phyloP scores from a whole-genome alignment of 2,113 vertebrate species.

The Amphiprion ocellaris region DNA sequence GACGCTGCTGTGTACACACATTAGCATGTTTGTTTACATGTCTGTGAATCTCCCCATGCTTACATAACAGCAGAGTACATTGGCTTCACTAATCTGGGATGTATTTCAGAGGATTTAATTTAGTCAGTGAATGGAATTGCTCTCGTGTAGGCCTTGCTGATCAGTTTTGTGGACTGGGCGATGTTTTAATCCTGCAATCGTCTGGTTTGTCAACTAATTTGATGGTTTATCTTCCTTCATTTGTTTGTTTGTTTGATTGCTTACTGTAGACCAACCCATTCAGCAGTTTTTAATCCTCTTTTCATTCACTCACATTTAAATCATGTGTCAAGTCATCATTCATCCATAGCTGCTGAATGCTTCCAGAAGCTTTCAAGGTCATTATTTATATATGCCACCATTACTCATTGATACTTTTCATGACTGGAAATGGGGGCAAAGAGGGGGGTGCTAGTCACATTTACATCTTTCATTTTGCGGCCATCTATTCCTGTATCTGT shows the following conservation, averaged over 20 bases:
- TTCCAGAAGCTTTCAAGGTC: conserved; percentile 6
- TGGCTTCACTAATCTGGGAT: conserved; percentile 65
- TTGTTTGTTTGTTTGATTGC: conserved; percentile 3
- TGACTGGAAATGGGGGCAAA: neutral
- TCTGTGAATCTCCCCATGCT: conserved; percentile 28
- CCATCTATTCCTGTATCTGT: conserved; percentile 30
- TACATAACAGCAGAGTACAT: conserved; percentile 56
- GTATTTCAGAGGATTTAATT: conserved; percentile 71
- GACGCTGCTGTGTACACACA: conserved; percentile 2
- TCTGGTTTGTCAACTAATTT: conserved; percentile 24
- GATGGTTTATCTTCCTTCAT: conserved; percentile 8
- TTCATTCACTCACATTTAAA: neutral
- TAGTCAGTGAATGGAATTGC: conserved; percentile 65
- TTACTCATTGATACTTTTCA: conserved; percentile 6
- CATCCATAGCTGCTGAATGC: neutral
- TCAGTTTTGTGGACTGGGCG: conserved; percentile 47
- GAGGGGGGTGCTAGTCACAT: neutral
- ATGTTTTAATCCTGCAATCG: conserved; percentile 35
- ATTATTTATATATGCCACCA: conserved; percentile 7
- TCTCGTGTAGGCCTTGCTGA: conserved; percentile 33
- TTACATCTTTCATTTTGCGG: conserved; percentile 11
- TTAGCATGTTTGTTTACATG: conserved; percentile 42
- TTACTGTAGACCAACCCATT: conserved; percentile 4
- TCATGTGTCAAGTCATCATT: neutral
- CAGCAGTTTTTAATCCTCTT: neutral